Base-by-base conservation (phyloP, 2,113 vertebrate genomes). In the Nyctereutes procyonoides region DNA sequence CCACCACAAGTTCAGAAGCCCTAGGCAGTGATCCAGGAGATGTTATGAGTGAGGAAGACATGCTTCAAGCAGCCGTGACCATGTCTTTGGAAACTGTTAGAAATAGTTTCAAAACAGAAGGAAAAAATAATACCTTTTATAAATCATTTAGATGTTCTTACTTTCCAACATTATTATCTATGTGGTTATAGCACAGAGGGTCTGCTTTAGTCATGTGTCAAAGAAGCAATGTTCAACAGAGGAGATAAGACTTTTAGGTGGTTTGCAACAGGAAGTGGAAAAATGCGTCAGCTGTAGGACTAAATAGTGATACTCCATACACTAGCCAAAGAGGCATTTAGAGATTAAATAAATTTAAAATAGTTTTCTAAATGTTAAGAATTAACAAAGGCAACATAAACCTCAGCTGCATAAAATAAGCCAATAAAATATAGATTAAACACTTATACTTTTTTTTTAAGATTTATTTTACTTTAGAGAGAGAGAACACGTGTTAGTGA, bases 41-140 rank as follows among this genome's bases (percentile, higher is more conserved):
- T 89, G 96, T 97, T 65, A 94, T 98, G 98, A 99, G 98, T 5
- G 99, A 99, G 98, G 99, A 99, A 76, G 99, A 99, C 80, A 98
- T 99, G 98, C 98, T 99, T 97, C 98, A 98, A 93, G 99, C 99
- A 83, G 98, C 99, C 38, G 98, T 98, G 97, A 99, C 99, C 97
- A 98, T 99, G 98, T 99, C 99, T 95, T 97, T 99, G 98, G 98
- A 99, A 98, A 98, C 98, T 80, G 98, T 98, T 96, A 98, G 93
- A 97, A 99, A 98, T 79, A 97, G 97, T 95, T 97, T 98, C 97
- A 98, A 98, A 97, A 92, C 96, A 19, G 98, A 99, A 98, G 98
- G 81, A 98, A 99, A 97, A 98, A 99, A 98, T 99, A 84, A 71
- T 92, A 43, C 35, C 69, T 95, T 92, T 69, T 22, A 53, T 95